Percentiles rank a stretch among this genome's conserved stretches.
Conservation (phyloP, 2,113 vertebrate species). For the Rhynchomys soricoides region DNA sequence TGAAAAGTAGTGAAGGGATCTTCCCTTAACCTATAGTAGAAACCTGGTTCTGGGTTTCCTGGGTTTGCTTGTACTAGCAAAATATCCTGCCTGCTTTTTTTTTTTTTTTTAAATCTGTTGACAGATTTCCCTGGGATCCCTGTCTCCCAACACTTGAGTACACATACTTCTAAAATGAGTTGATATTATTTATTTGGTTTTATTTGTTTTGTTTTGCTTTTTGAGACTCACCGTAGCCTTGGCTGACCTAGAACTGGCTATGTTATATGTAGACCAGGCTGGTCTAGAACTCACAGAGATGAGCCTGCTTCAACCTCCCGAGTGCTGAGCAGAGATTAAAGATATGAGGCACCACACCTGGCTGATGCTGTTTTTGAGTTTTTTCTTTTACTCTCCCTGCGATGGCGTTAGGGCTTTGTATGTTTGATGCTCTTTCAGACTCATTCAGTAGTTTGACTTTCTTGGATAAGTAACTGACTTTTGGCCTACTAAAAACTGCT, state of each 20-base stretch:
- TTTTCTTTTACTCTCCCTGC: constrained; percentile 33
- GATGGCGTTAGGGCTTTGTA: not conserved
- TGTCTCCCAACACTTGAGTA: not conserved
- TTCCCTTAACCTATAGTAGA: constrained; percentile 11
- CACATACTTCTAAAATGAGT: not conserved
- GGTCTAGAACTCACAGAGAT: not conserved
- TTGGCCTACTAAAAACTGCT: constrained; percentile 31
- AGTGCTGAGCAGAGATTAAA: not conserved
- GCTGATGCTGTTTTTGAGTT: not conserved
- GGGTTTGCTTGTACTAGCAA: constrained; percentile 25
- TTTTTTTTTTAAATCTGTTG: constrained; percentile 26
- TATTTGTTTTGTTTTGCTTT: not conserved
- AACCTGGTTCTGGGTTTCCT: constrained; percentile 2
- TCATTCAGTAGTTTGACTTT: constrained; percentile 39
- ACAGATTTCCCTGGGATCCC: not conserved
- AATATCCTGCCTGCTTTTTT: constrained; percentile 6
- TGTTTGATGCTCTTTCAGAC: constrained; percentile 39
- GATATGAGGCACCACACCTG: not conserved
- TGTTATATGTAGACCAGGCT: not conserved
- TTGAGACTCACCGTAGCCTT: not conserved
- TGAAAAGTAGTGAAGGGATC: constrained; percentile 12
- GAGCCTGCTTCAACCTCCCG: not conserved
- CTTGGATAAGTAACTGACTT: constrained; percentile 56
- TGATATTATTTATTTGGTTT: not conserved
- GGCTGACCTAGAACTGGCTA: not conserved